Base-by-base conservation (phyloP, 1,140 invertebrate species). In the Drosophila neocordata region DNA sequence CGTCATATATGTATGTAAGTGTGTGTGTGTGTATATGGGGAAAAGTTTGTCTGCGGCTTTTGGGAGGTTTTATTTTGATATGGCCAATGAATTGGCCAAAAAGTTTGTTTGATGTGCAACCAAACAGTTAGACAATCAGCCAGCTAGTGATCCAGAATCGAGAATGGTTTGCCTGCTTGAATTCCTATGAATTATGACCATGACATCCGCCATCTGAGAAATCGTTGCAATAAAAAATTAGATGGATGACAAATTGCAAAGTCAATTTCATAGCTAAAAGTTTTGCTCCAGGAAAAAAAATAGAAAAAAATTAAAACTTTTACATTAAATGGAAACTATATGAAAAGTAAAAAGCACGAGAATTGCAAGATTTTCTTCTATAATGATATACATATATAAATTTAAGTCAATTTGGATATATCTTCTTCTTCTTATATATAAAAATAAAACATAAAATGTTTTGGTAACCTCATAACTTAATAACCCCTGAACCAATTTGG, bases 21-120 rank as follows among this genome's bases (percentile, higher is more conserved):
- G 27, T 31, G 27, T 31, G 27, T 31, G 27, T 31, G 27, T 31
- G 27, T 31, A 6, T 31, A 6, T 31, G 27, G 5, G 15, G 15
- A 78, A 85, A 85, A 85, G 77, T 85, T 85, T 87, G 78, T 82
- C 81, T 87, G 77, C 74, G 82, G 81, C 67, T 77, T 77, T 48
- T 27, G 4, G 53, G 22, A n/a, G 58, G 58, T 63, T 69, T 77
- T 71, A 76, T 83, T 79, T 87, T 81, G 77, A 85, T 85, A 81
- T 60, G 73, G 81, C 63, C 73, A 85, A 82, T 87, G 74, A 85
- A 78, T 81, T 81, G 82, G 73, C 58, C 37, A 62, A 74, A 67
- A 75, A 73, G 35, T 69, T 80, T 62, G 57, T 62, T 38, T 80
- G 71, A 81, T 77, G 73, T 81, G 73, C 77, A 20, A 48, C 41